phyloP scores from a whole-genome alignment of 2,888 invertebrate genomes.

The Campopleginae sp. region DNA sequence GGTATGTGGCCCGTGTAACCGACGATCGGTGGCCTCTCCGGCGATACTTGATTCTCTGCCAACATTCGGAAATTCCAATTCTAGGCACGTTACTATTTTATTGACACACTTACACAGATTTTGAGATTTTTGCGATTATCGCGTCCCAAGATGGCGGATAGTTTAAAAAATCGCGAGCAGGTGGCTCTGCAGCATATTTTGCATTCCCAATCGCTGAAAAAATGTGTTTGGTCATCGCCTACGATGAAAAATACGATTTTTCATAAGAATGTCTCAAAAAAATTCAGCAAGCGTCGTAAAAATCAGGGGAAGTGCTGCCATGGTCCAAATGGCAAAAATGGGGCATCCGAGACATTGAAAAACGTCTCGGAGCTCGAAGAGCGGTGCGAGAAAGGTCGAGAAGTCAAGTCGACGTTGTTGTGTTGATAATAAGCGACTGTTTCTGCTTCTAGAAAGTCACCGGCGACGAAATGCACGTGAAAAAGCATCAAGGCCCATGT shows the following conservation, averaged over 20 bases:
- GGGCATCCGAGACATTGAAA: not conserved
- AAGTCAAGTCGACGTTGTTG: not conserved
- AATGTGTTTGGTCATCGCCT: too few species aligned
- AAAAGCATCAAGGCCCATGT: not conserved
- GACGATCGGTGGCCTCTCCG: slow-evolving; percentile 89
- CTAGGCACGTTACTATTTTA: not conserved
- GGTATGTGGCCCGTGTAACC: slow-evolving; percentile 91
- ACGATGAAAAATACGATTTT: not conserved
- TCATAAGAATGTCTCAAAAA: not conserved
- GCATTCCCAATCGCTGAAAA: too few species aligned
- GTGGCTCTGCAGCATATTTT: too few species aligned
- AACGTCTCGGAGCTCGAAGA: not conserved
- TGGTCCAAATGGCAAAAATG: not conserved
- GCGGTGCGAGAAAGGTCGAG: not conserved
- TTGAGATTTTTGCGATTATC: not conserved
- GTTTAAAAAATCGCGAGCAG: too few species aligned
- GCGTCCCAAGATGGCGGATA: too few species aligned
- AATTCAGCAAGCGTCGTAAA: not conserved
- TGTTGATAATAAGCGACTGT: not conserved
- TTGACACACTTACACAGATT: not conserved
- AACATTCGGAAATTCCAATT: slow-evolving; percentile 62
- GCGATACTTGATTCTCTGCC: slow-evolving; percentile 87
- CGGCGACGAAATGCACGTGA: not conserved
- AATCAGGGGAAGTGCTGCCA: not conserved
- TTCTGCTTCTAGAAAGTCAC: not conserved